These are phyloP conservation scores for Anticlea derivata DNA, from an alignment of 2,888 invertebrate genomes.

Conservation along the genomic window DNA sequence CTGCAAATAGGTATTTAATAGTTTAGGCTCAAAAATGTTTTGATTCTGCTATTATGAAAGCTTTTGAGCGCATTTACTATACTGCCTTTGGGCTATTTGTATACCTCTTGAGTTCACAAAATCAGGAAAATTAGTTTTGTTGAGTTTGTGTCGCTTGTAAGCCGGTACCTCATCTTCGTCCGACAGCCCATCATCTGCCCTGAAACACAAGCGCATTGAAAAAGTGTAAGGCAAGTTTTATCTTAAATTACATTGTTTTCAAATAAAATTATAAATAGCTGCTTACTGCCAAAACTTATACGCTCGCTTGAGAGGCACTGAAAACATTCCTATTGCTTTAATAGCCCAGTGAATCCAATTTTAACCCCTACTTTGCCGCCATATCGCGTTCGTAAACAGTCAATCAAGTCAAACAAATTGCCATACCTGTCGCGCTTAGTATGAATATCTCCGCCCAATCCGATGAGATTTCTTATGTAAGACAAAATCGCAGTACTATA, in stretches of 20 bases:
- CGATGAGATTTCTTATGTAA: slow-evolving; percentile 71
- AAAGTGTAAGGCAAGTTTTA: slow-evolving; percentile 2
- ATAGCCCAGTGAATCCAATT: slow-evolving; percentile 27
- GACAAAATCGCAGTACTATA: slow-evolving; percentile 56
- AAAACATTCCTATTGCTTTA: slow-evolving; percentile 54
- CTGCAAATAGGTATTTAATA: slow-evolving; percentile 45
- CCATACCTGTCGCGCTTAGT: slow-evolving; percentile 81
- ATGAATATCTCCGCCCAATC: slow-evolving; percentile 64
- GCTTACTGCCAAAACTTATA: slow-evolving; percentile 74
- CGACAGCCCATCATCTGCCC: slow-evolving; percentile 68
- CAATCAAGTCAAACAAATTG: slow-evolving; percentile 62
- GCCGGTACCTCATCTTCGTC: slow-evolving; percentile 71
- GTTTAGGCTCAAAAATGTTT: too few species aligned
- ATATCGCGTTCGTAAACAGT: slow-evolving; percentile 78
- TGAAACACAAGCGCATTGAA: slow-evolving; percentile 46
- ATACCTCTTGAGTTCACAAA: slow-evolving; percentile 64
- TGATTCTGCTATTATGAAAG: too few species aligned
- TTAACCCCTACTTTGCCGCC: slow-evolving; percentile 74
- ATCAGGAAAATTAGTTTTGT: slow-evolving; percentile 63
- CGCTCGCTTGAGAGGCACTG: slow-evolving; percentile 64
- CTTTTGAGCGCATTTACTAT: too few species aligned
- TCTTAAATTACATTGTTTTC: not conserved
- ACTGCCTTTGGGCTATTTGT: too few species aligned
- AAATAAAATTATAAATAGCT: slow-evolving; percentile 3
- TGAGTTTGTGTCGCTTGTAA: slow-evolving; percentile 67